phyloP scores from a whole-genome alignment of 2,797 vertebrate species.

The Clamator glandarius region DNA sequence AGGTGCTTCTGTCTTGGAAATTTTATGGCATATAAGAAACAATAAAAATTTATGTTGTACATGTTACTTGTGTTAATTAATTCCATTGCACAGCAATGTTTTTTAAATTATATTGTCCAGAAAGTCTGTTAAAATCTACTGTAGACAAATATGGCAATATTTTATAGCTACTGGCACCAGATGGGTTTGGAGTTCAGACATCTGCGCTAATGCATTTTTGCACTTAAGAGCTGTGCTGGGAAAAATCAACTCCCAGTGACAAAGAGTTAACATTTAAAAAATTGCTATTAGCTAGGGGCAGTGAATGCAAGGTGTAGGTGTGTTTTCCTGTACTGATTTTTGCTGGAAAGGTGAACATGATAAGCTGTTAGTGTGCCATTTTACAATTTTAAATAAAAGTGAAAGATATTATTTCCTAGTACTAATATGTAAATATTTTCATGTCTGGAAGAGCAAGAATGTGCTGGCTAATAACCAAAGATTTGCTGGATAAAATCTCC shows the following conservation, averaged over 20 bases:
- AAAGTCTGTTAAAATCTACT: slow-evolving; percentile 63
- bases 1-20: slow-evolving; percentile 74
- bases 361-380: background rate
- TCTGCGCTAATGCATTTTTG: slow-evolving; percentile 58
- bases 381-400: background rate
- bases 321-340: background rate
- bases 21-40: slow-evolving; percentile 68
- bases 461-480: slow-evolving; percentile 52
- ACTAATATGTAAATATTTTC: slow-evolving; percentile 55
- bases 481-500: slow-evolving; percentile 57
- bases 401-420: slow-evolving; percentile 2
- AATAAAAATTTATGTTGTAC: slow-evolving; percentile 67
- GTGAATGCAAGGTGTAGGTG: background rate
- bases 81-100: slow-evolving; percentile 61
- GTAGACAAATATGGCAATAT: slow-evolving; percentile 7
- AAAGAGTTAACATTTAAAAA: slow-evolving; percentile 51
- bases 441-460: slow-evolving; percentile 58
- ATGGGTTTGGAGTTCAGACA: slow-evolving; percentile 66
- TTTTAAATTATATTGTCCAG: slow-evolving; percentile 66
- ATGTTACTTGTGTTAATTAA: slow-evolving; percentile 70
- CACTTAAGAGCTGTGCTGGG: slow-evolving; percentile 49
- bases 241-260: slow-evolving; percentile 34
- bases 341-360: background rate
- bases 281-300: background rate
- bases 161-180: slow-evolving; percentile 46